A percentile compares a stretch with the other conserved stretches of the same genome.
These are phyloP conservation scores for Cotesia chilonis DNA, from an alignment of 1,140 invertebrate genomes.

Conservation along the genomic window DNA sequence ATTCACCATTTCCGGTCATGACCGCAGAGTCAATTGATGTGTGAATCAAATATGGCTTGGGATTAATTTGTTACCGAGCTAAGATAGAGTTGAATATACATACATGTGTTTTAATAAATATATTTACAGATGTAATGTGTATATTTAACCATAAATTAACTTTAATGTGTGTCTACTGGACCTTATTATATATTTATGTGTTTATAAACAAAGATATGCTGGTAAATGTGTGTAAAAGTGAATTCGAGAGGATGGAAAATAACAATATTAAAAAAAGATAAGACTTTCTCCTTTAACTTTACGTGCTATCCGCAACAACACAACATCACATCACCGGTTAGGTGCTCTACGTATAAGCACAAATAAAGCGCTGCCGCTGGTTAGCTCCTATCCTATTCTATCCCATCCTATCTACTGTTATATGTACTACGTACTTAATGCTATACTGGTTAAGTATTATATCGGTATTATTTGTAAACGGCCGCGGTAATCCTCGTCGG, in stretches of 20 bases:
- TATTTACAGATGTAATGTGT: slow-evolving; percentile 2
- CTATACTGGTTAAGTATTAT: too few relatives aligned
- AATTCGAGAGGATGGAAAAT: too few relatives aligned
- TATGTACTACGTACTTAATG: too few relatives aligned
- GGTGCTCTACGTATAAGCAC: too few relatives aligned
- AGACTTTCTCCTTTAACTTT: slow-evolving; percentile 40
- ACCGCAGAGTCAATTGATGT: slow-evolving; percentile 12
- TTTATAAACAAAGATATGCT: slow-evolving; percentile 10
- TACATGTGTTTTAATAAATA: slow-evolving; percentile 1
- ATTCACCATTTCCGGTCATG: slow-evolving; percentile 40
- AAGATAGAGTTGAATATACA: not conserved
- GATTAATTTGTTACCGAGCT: not conserved
- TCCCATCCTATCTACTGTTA: too few relatives aligned
- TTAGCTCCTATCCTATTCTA: too few relatives aligned
- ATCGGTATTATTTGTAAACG: not conserved
- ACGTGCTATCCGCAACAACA: slow-evolving; percentile 24
- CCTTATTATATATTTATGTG: not conserved
- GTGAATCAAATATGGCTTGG: slow-evolving; percentile 11
- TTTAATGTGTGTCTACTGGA: not conserved
- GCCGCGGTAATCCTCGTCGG: slow-evolving; percentile 36
- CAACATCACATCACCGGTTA: too few relatives aligned
- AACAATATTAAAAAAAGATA: slow-evolving; percentile 17
- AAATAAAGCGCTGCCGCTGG: too few relatives aligned
- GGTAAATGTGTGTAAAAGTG: slow-evolving; percentile 1
- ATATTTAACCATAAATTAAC: not conserved